These are phyloP conservation scores for Strigamia transsilvanica DNA, from an alignment of 2,888 invertebrate genomes.

Conservation along the genomic window DNA sequence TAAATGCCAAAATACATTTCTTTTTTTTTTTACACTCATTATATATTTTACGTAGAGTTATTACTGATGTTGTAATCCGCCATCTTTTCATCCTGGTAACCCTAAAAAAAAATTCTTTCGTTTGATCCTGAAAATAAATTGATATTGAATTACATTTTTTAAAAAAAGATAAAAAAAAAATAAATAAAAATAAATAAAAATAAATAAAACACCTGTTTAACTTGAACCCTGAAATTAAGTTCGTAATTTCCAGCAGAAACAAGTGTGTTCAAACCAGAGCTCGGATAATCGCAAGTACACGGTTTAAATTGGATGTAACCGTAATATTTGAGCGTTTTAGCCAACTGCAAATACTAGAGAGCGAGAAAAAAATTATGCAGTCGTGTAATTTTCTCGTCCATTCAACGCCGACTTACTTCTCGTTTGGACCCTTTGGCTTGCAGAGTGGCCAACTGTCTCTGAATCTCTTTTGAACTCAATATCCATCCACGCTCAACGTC, in stretches of 20 bases:
- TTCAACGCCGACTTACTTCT: conserved; percentile 70
- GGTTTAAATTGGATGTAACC: conserved; percentile 84
- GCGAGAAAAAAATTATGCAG: conserved; percentile 56
- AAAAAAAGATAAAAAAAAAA: conserved; percentile 40
- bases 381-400: not conserved
- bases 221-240: conserved; percentile 73
- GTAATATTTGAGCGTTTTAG: conserved; percentile 84
- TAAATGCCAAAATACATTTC: not conserved
- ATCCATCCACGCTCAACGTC: conserved; percentile 91
- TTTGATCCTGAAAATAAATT: conserved; percentile 61
- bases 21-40: not conserved
- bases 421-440: conserved; percentile 81
- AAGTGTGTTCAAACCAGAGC: conserved; percentile 72
- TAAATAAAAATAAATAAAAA: conserved; percentile 48
- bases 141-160: not conserved
- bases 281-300: conserved; percentile 80
- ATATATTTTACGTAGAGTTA: conserved; percentile 52
- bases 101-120: conserved; percentile 86
- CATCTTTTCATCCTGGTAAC: conserved; percentile 97
- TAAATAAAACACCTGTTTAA: conserved; percentile 58
- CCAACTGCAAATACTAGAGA: conserved; percentile 82
- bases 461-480: conserved; percentile 73
- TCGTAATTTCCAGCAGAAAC: conserved; percentile 88
- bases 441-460: conserved; percentile 74
- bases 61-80: conserved; percentile 82